These are phyloP conservation scores for Agriotes lineatus DNA, from an alignment of 2,888 invertebrate genomes.

Conservation along the genomic window DNA sequence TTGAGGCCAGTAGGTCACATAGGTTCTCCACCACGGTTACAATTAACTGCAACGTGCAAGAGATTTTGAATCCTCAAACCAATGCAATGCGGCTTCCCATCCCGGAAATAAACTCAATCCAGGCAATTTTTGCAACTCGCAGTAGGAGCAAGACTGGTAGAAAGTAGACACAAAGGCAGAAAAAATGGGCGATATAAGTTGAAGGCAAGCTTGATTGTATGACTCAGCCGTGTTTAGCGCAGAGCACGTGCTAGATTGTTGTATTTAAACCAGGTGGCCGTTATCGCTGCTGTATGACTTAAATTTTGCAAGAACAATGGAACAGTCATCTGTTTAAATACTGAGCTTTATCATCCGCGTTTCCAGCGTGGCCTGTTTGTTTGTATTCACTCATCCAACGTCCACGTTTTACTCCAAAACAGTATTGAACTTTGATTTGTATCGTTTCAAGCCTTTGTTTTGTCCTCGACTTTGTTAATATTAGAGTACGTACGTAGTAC, in stretches of 20 bases:
- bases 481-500: no score
- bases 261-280: slow-evolving; percentile 37
- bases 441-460: no score
- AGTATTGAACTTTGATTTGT: no score
- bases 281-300: slow-evolving; percentile 29
- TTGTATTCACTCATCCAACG: background rate
- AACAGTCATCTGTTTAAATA: slow-evolving; percentile 3
- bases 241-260: slow-evolving; percentile 37
- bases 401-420: background rate
- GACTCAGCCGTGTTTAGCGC: slow-evolving; percentile 39
- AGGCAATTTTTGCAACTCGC: no score
- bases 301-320: slow-evolving; percentile 30
- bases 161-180: slow-evolving; percentile 11
- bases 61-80: no score
- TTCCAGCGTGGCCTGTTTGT: background rate
- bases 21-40: no score
- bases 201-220: slow-evolving; percentile 16
- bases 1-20: no score
- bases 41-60: no score
- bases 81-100: no score
- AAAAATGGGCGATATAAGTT: slow-evolving; percentile 5
- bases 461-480: no score
- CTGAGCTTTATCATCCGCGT: slow-evolving; percentile 17
- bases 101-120: no score
- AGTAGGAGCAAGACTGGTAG: no score